Percentiles rank a stretch among this genome's conserved stretches.
phyloP scores from a whole-genome alignment of 1,140 invertebrate species.

The Triops longicaudatus region DNA sequence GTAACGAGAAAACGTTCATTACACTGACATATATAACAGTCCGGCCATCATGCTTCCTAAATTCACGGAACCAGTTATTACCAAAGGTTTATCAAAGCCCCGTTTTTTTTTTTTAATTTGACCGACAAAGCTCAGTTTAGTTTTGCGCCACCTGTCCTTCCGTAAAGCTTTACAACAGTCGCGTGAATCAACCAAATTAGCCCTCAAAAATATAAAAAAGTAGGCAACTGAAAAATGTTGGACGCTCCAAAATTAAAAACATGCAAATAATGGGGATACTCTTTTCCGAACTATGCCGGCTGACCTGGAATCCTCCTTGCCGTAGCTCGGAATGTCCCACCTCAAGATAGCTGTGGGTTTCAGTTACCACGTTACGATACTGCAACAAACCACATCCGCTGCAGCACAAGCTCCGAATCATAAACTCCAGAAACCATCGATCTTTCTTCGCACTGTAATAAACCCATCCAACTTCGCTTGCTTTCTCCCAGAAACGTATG shows the following conservation, averaged over 20 bases:
- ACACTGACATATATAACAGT: not conserved
- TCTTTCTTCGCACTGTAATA: not conserved
- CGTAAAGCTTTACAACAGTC: not conserved
- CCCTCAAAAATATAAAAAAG: not conserved
- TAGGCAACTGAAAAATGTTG: not conserved
- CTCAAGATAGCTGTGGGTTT: not conserved
- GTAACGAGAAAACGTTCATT: not conserved
- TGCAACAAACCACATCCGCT: not conserved
- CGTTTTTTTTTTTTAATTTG: too few species aligned
- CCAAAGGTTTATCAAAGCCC: not conserved
- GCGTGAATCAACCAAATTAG: not conserved
- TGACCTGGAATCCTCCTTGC: not conserved
- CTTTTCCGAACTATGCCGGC: not conserved
- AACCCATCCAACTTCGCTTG: not conserved
- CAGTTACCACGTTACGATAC: not conserved
- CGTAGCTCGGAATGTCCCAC: not conserved
- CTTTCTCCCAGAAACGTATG: not conserved
- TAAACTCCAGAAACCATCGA: not conserved
- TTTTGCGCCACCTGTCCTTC: not conserved
- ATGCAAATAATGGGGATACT: not conserved
- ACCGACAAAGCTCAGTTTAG: too few species aligned
- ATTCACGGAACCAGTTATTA: slow-evolving; percentile 1
- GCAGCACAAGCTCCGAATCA: not conserved
- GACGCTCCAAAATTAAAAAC: not conserved
- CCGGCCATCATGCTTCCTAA: not conserved